Evolutionary conservation across 2,797 vertebrate genomes (phyloP).

Genomic region (Phataginus tetradactyla): DNA sequence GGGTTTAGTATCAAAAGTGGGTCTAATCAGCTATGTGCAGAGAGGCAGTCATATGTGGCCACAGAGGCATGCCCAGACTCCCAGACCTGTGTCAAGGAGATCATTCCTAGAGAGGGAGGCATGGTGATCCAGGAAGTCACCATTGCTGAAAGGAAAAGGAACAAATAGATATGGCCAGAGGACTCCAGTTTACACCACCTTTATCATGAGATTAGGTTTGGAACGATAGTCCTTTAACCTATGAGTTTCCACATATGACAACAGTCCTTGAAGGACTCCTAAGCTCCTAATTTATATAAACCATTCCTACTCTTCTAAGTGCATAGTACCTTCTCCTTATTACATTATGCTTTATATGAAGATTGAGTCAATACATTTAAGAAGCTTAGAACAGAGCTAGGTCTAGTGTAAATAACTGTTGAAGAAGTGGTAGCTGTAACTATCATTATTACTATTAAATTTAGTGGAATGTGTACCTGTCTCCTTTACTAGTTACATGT

Average conservation of each 20-base stretch:
- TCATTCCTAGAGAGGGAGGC: neutral
- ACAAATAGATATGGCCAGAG: fast-evolving
- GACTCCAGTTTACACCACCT: neutral
- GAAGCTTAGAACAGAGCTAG: constrained; percentile 9
- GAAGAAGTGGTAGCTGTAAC: neutral
- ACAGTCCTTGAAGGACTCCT: neutral
- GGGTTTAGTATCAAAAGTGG: neutral
- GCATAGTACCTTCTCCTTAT: neutral
- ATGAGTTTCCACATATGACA: neutral
- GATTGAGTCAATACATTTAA: neutral
- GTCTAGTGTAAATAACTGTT: neutral
- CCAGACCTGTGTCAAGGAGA: neutral
- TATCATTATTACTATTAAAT: neutral
- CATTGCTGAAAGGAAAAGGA: neutral
- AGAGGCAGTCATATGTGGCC: neutral
- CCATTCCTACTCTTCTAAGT: neutral
- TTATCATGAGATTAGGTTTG: neutral
- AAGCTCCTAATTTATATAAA: neutral
- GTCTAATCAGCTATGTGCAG: neutral
- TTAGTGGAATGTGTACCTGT: neutral
- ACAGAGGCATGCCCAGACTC: neutral
- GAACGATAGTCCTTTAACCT: neutral
- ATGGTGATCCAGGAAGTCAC: neutral
- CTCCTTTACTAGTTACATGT: neutral
- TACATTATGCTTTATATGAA: neutral